Base-by-base conservation (phyloP, 2,113 vertebrate species). In the Sphyrna mokarran region DNA sequence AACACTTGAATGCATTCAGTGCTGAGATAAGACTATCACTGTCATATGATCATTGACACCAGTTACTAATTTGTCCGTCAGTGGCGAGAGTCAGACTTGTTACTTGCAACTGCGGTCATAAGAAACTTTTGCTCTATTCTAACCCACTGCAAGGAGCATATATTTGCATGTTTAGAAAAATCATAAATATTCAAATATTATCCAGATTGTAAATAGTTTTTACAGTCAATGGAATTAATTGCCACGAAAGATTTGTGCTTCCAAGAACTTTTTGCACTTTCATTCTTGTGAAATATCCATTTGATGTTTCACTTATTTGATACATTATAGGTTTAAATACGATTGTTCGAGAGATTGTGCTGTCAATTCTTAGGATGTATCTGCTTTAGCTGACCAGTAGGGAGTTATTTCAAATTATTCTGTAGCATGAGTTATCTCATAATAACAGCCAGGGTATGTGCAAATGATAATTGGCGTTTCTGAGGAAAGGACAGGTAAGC, bases 201-300 rank as follows among this genome's bases (percentile, higher is more conserved):
- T 93, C n/a, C 22, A 93, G n/a, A 22, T 54, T 3, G 54, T 29
- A 48, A 87, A 29, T 29, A 26, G 22, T 37, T 29, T 66, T 7
- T 40, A 20, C 37, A 22, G 61, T 37, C 61, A 40, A 61, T 33
- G 37, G 89, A 20, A 93, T 66, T 37, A 66, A 66, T 93, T n/a
- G n/a, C 66, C 89, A 66, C n/a, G 61, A 66, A 61, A 66, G n/a
- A 93, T 68, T n/a, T 66, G 89, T 37, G 33, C 89, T 93, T 93
- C 89, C 63, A 20, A 68, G 89, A 89, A 66, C 61, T 93, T 66
- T 91, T 29, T 93, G 61, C n/a, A 22, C 8, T 93, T 37, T 40
- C 89, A 66, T 6, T 68, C 0, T 91, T 66, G n/a, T 37, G 89
- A 13, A n/a, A 29, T 91, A 3, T 18, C 48, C 86, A 33, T 58